Percentiles rank a stretch among this genome's conserved stretches.
These are phyloP conservation scores for Dermatemys mawii DNA, from an alignment of 2,113 vertebrate genomes.

Conservation along the genomic window DNA sequence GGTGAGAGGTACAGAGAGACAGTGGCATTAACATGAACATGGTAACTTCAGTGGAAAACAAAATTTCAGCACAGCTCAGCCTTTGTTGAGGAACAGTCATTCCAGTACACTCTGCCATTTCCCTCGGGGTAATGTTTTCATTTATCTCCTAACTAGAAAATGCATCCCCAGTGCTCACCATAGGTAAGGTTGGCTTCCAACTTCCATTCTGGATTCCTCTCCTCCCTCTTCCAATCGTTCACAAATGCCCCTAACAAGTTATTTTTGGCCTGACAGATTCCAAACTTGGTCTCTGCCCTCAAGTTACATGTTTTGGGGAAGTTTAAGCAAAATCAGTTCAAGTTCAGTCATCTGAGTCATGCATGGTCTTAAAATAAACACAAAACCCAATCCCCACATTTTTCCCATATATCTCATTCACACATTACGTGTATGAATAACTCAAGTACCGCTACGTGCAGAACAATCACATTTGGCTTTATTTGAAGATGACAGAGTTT, in stretches of 20 bases:
- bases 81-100: neutral
- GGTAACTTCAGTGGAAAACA: constrained; percentile 20
- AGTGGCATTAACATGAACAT: neutral
- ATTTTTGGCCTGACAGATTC: neutral
- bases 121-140: neutral
- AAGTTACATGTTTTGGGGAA: neutral
- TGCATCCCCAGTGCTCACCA: no score
- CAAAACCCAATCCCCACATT: neutral
- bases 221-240: neutral
- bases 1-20: neutral
- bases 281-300: neutral
- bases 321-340: neutral
- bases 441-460: neutral
- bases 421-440: neutral
- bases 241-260: neutral
- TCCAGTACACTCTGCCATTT: neutral
- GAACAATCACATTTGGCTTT: neutral
- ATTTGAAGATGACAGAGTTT: neutral
- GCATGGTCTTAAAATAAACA: constrained; percentile 17
- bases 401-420: neutral
- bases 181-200: neutral
- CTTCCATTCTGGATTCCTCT: neutral
- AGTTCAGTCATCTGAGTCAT: neutral
- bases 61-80: neutral
- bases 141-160: neutral